Evolutionary conservation across 2,888 invertebrate genomes (phyloP).

Genomic region (Agriopis leucophaearia): DNA sequence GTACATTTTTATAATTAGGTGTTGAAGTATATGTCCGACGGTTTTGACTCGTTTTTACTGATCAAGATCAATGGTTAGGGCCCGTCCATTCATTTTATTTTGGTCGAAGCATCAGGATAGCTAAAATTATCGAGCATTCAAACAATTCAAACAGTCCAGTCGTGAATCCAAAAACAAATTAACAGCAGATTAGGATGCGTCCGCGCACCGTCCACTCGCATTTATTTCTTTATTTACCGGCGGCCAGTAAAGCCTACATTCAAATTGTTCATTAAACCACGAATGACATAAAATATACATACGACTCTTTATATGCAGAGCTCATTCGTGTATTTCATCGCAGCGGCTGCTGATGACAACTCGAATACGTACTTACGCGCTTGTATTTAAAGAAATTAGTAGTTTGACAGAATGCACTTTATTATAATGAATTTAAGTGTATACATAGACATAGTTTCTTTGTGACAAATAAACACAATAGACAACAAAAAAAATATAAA

Average conservation of each 20-base stretch:
- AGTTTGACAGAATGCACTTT: no score
- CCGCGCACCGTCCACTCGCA: slow-evolving; percentile 66
- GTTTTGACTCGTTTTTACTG: no score
- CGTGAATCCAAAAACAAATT: slow-evolving; percentile 64
- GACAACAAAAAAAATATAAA: no score
- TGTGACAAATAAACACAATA: no score
- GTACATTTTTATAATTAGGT: no score
- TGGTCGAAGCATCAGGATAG: slow-evolving; percentile 24
- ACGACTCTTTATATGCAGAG: slow-evolving; percentile 76
- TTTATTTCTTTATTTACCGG: slow-evolving; percentile 81
- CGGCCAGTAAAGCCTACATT: slow-evolving; percentile 81
- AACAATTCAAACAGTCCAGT: slow-evolving; percentile 37
- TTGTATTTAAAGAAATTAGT: slow-evolving; percentile 7
- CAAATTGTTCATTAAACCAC: slow-evolving; percentile 82
- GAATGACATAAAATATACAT: slow-evolving; percentile 58
- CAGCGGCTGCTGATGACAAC: slow-evolving; percentile 70
- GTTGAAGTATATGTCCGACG: no score
- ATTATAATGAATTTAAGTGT: no score
- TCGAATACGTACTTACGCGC: slow-evolving; percentile 52
- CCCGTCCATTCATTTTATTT: no score
- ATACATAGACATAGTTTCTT: no score
- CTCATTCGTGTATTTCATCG: slow-evolving; percentile 69
- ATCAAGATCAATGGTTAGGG: no score
- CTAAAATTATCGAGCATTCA: slow-evolving; percentile 28
- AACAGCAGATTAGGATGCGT: slow-evolving; percentile 77